Evolutionary conservation across 1,140 invertebrate species (phyloP), one percentile per base, ranked within the genome.

Genomic region (Holotrichia oblita): DNA sequence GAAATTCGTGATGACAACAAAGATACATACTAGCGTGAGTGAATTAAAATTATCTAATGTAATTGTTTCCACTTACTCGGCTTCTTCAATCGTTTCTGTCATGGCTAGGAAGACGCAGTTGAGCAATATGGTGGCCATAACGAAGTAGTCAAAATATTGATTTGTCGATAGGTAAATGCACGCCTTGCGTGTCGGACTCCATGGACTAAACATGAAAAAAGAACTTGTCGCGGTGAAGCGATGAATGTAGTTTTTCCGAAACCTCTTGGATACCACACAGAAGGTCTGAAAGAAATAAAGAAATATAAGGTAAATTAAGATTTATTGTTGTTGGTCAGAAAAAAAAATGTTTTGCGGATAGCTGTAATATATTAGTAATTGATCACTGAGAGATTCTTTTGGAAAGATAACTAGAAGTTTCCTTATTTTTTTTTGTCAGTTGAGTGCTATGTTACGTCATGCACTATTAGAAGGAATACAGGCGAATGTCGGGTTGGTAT

Each of bases 41-140:
- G 12, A n/a, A 55, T 55, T 55, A 55, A 73, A 85, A 55, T 55
- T 55, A 55, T 55, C 48, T 55, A 55, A 55, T 17, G 17, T 55
- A 55, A 55, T 55, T 55, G 48, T 55, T 55, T 55, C 61, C 61
- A 96, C 96, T 96, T 90, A 98, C 96, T 98, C 96, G 84, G 95
- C 95, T 90, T 96, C 94, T 90, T 97, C 95, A 85, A 96, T 91
- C 77, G 95, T 95, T 88, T 95, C 94, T 83, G 95, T 95, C 93
- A 98, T 96, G 89, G 97, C 96, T 83, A 99, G 93, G 92, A 98
- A 98, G 90, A 97, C 94, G 90, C 97, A 98, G 89, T 98, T 99
- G 90, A 96, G 91, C 87, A 98, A 91, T 87, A 99, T 99, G 82
- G 96, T 98, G 81, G 95, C 90, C 93, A 98, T 98, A 88, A 98